These are phyloP conservation scores for Catamblyrhynchus diadema DNA, from an alignment of 2,797 vertebrate species.

Conservation along the genomic window DNA sequence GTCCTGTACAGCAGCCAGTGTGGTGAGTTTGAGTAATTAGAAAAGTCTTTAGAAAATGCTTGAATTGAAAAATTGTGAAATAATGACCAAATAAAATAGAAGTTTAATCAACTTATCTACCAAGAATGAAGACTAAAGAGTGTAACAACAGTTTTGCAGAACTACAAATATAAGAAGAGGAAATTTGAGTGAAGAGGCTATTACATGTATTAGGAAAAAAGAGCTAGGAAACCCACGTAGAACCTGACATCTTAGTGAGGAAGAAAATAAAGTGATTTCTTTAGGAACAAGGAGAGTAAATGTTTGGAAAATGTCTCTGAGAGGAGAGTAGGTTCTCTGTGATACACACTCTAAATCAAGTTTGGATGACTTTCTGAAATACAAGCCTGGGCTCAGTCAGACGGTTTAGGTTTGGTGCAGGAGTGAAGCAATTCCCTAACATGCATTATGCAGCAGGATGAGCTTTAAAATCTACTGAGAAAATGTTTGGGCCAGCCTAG, in stretches of 20 bases:
- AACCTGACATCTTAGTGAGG: neutral
- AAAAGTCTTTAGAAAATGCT: neutral
- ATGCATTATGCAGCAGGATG: neutral
- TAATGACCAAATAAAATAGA: neutral
- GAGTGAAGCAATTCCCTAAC: neutral
- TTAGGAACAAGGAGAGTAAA: neutral
- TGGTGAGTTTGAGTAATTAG: neutral
- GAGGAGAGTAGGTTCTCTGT: neutral
- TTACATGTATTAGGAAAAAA: neutral
- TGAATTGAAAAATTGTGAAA: neutral
- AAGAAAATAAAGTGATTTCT: neutral
- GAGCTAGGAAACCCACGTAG: neutral
- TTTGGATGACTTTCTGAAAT: neutral
- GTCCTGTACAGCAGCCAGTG: neutral
- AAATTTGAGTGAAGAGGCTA: neutral
- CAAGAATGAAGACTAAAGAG: neutral
- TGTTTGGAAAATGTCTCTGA: neutral
- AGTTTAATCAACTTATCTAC: neutral
- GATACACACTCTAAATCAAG: neutral
- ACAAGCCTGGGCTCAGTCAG: neutral
- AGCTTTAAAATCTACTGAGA: conserved; percentile 43
- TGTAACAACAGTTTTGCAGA: neutral
- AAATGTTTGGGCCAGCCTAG: conserved; percentile 46
- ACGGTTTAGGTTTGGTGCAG: neutral
- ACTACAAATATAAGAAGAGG: neutral